Evolutionary conservation across 1,140 invertebrate species (phyloP).

Genomic region (Drosophila grimshawi): DNA sequence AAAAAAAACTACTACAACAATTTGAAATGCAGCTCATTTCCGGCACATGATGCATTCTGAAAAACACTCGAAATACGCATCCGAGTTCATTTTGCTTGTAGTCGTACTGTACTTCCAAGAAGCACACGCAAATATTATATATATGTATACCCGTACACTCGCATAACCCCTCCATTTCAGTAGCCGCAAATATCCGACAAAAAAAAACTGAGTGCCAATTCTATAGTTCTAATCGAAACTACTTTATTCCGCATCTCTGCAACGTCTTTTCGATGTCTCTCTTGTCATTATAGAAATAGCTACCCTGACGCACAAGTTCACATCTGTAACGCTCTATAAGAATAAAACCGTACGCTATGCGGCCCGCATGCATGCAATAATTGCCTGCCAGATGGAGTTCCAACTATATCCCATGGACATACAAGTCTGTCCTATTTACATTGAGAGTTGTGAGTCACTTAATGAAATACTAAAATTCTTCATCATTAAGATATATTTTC

Average conservation of each 20-base stretch:
- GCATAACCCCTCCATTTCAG: constrained; percentile 17
- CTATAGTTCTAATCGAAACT: constrained; percentile 80
- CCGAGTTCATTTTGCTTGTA: constrained; percentile 22
- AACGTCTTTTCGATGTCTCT: constrained; percentile 81
- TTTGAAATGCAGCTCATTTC: constrained; percentile 7
- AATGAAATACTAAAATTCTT: neutral
- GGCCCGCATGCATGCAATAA: constrained; percentile 92
- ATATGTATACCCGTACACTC: constrained; percentile 3
- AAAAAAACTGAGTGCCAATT: constrained; percentile 63
- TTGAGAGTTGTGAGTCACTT: constrained; percentile 91
- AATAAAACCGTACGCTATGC: constrained; percentile 92
- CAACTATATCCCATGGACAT: constrained; percentile 94
- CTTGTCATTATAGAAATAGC: constrained; percentile 88
- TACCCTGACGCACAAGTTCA: constrained; percentile 91
- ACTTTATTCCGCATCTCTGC: constrained; percentile 80
- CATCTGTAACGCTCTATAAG: constrained; percentile 90
- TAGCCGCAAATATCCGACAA: constrained; percentile 45
- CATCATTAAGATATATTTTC: neutral
- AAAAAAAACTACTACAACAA: too few relatives aligned
- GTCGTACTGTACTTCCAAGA: constrained; percentile 5
- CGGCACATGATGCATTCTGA: neutral
- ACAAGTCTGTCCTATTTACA: constrained; percentile 91
- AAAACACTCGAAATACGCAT: constrained; percentile 7
- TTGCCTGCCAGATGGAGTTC: constrained; percentile 94
- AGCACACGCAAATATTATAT: constrained; percentile 1